Conservation (phyloP, 2,888 invertebrate species). For the Cosmia trapezina region DNA sequence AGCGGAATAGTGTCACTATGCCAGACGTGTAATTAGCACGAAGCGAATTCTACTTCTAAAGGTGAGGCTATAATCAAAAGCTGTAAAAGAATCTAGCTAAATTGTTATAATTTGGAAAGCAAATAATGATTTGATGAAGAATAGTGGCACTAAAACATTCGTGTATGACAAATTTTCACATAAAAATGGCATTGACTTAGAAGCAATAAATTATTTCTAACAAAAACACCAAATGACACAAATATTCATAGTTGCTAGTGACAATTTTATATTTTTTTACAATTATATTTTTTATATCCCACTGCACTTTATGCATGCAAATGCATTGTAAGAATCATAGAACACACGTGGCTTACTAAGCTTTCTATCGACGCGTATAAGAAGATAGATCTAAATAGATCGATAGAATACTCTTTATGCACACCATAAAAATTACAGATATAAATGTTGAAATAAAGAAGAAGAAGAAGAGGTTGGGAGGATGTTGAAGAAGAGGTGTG, state of each 20-base stretch:
- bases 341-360: too few relatives aligned
- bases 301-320: neutral
- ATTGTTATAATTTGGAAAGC: constrained; percentile 16
- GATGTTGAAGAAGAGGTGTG: too few relatives aligned
- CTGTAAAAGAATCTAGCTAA: neutral
- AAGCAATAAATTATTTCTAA: neutral
- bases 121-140: constrained; percentile 23
- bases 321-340: neutral
- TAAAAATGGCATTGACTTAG: neutral
- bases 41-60: constrained; percentile 22
- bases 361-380: neutral
- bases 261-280: neutral
- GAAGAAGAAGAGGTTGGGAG: too few relatives aligned
- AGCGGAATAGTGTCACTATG: neutral
- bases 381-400: too few relatives aligned
- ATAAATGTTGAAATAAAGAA: too few relatives aligned
- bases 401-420: too few relatives aligned
- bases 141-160: constrained; percentile 8
- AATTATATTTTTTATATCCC: too few relatives aligned
- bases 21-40: neutral
- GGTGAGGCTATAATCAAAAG: constrained; percentile 4
- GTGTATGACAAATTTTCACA: constrained; percentile 1
- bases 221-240: neutral
- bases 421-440: too few relatives aligned
- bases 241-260: neutral